Conservation (phyloP, 2,113 vertebrate species). For the Saccopteryx leptura region DNA sequence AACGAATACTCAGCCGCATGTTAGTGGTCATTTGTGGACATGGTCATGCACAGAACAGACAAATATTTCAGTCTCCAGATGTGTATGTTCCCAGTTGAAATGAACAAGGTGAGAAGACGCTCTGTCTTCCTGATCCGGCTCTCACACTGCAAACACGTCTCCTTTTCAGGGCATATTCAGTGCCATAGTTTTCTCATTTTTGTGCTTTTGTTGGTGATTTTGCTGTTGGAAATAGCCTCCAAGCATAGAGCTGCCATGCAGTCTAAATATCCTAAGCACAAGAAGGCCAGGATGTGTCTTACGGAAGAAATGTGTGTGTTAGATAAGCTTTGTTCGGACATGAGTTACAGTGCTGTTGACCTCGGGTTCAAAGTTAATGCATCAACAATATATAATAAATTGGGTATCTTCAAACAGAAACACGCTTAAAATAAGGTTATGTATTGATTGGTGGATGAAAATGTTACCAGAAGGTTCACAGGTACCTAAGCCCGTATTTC, state of each 20-base stretch:
- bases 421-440: neutral
- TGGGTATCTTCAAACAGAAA: constrained; percentile 18
- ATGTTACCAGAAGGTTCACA: neutral
- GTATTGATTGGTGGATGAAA: neutral
- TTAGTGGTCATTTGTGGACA: neutral
- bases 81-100: neutral
- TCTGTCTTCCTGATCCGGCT: neutral
- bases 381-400: neutral
- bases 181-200: constrained; percentile 28
- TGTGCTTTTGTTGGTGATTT: constrained; percentile 1
- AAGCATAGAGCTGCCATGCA: neutral
- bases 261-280: neutral
- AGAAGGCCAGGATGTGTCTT: neutral
- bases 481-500: neutral
- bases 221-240: neutral
- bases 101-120: accelerated
- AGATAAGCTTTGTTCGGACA: neutral
- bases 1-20: neutral
- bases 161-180: neutral
- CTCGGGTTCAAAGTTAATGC: constrained; percentile 12
- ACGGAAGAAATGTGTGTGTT: neutral
- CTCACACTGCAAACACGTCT: neutral
- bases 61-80: neutral
- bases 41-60: neutral
- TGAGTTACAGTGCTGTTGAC: neutral